These are phyloP conservation scores for Axis porcinus DNA, from an alignment of 2,113 vertebrate species.

Conservation along the genomic window DNA sequence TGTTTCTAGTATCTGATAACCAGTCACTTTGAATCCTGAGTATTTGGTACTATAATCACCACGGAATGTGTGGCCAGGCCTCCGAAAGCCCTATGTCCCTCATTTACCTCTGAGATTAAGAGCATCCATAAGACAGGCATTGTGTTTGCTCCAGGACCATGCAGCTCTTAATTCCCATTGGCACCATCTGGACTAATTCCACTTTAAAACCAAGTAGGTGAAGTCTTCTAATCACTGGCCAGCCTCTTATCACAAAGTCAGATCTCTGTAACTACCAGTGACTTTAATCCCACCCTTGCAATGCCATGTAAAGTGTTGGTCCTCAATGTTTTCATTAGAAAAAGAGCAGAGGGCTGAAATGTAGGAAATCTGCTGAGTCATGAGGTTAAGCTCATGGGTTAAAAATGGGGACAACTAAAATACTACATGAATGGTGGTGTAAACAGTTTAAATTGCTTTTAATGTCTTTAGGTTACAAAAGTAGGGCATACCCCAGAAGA, in stretches of 20 bases:
- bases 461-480: not conserved
- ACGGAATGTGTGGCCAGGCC: conserved; percentile 13
- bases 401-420: not conserved
- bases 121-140: conserved; percentile 32
- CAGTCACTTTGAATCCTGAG: conserved; percentile 51
- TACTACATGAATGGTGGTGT: not conserved
- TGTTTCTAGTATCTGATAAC: conserved; percentile 49
- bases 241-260: conserved; percentile 35
- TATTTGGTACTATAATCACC: conserved; percentile 42
- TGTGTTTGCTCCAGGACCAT: conserved; percentile 56
- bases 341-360: accelerated
- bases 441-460: not conserved
- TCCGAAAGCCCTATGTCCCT: not conserved
- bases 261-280: conserved; percentile 31
- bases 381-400: not conserved
- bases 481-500: not conserved
- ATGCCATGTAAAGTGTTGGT: not conserved
- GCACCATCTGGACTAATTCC: conserved; percentile 47
- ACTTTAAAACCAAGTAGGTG: conserved; percentile 50
- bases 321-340: not conserved
- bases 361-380: not conserved
- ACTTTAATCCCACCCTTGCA: not conserved
- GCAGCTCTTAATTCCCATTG: conserved; percentile 60
- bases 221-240: not conserved
- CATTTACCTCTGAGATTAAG: conserved; percentile 48